Conservation (phyloP, 2,797 vertebrate genomes). For the Notolabrus celidotus region DNA sequence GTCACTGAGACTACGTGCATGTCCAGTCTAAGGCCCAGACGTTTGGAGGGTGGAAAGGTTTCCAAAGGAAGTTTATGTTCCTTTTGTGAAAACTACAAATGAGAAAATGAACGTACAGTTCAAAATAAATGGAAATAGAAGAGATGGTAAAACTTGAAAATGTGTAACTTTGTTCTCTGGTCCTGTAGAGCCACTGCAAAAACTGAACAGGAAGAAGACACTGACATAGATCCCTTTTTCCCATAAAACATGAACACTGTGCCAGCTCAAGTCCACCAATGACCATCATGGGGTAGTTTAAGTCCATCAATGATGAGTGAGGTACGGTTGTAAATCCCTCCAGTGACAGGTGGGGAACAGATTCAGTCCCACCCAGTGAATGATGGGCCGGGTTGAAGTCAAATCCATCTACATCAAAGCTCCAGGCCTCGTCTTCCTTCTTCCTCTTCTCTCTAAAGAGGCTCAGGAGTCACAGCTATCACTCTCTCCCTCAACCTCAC, state of each 20-base stretch:
- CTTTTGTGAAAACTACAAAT: too few relatives aligned
- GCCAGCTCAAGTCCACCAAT: constrained; percentile 35
- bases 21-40: too few relatives aligned
- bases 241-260: constrained; percentile 9
- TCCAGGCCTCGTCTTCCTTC: constrained; percentile 55
- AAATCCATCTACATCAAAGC: constrained; percentile 77
- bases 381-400: constrained; percentile 60
- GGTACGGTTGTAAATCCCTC: constrained; percentile 56
- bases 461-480: constrained; percentile 80
- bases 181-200: too few relatives aligned
- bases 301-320: constrained; percentile 66
- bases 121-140: background rate
- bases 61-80: too few relatives aligned
- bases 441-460: constrained; percentile 64
- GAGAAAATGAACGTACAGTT: background rate
- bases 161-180: background rate
- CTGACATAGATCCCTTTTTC: constrained; percentile 4
- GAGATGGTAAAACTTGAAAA: background rate
- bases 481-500: constrained; percentile 59
- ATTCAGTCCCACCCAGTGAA: constrained; percentile 57
- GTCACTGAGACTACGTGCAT: too few relatives aligned
- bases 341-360: constrained; percentile 56
- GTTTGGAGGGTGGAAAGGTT: too few relatives aligned
- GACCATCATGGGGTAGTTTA: constrained; percentile 56
- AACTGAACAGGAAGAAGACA: background rate